phyloP scores from a whole-genome alignment of 2,113 vertebrate genomes.

The Sander lucioperca region DNA sequence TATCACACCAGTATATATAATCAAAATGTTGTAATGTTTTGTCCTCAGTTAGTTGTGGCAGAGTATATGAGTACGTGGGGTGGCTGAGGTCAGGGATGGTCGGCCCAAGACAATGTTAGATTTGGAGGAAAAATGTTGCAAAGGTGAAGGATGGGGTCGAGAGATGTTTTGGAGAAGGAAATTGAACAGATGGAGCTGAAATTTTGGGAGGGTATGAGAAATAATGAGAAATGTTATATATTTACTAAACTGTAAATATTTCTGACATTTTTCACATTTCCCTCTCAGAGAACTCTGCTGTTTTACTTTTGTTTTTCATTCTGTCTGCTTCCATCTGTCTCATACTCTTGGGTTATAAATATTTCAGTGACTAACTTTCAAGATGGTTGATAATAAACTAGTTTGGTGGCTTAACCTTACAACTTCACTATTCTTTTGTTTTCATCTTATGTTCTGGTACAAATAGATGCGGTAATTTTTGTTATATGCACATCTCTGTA shows the following conservation, averaged over 20 bases:
- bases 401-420: slow-evolving; percentile 42
- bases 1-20: slow-evolving; percentile 22
- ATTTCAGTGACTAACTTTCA: slow-evolving; percentile 48
- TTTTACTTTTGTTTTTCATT: slow-evolving; percentile 26
- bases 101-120: slow-evolving; percentile 73
- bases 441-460: slow-evolving; percentile 16
- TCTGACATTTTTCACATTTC: slow-evolving; percentile 66
- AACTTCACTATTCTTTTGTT: slow-evolving; percentile 16
- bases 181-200: slow-evolving; percentile 57
- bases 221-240: slow-evolving; percentile 64
- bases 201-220: slow-evolving; percentile 51
- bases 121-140: slow-evolving; percentile 70
- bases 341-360: slow-evolving; percentile 27
- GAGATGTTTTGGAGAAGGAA: slow-evolving; percentile 60
- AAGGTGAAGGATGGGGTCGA: slow-evolving; percentile 71
- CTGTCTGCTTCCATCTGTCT: slow-evolving; percentile 24
- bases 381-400: slow-evolving; percentile 25
- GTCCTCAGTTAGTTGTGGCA: slow-evolving; percentile 68
- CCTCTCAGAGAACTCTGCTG: slow-evolving; percentile 47
- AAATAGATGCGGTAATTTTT: slow-evolving; percentile 15
- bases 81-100: slow-evolving; percentile 73
- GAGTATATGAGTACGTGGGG: slow-evolving; percentile 68
- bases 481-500: neutral
- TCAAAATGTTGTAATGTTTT: slow-evolving; percentile 27
- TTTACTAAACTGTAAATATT: slow-evolving; percentile 69